Evolutionary conservation across 2,113 vertebrate genomes (phyloP), one percentile per base, ranked within the genome.

Genomic region (Rhea pennata): DNA sequence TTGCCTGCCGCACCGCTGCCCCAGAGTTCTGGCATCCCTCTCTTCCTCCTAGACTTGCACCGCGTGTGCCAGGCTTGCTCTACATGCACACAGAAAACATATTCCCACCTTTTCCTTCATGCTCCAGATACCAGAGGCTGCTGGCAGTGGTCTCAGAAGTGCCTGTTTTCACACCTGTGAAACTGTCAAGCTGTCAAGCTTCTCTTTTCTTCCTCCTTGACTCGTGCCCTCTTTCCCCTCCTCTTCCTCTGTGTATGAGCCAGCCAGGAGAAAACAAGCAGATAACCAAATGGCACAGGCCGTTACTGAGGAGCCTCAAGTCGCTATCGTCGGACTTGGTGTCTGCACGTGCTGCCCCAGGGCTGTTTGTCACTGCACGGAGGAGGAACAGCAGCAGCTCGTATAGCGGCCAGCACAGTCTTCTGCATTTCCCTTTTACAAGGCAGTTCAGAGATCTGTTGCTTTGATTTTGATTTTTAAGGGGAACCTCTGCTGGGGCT

Each of bases 31-130:
- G n/a, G 6, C n/a, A 42, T 8, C 42, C 6, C 44, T 61, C 71
- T 26, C 93, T 31, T 88, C 39, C 48, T 75, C 12, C 40, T 42
- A 46, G 70, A 22, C 33, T 15, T 84, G 67, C 29, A 26, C 1
- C 36, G 19, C 13, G 16, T 70, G 33, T 86, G 59, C 62, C 69
- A 23, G 46, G 29, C 69, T 77, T 77, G 17, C 24, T 58, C 54
- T 29, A 15, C 31, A 19, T 26, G 33, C 53, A 21, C 0, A 0
- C 72, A 50, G 40, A 69, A 39, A 83, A 6, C 19, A 11, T 3
- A 26, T 53, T 66, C 31, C 13, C 8, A 16, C 4, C 19, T 27
- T 53, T 20, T 69, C n/a, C 59, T 88, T 39, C 0, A 0, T 40
- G 12, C 64, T 90, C 40, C 33, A 53, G 54, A 8, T 23, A 27